Evolutionary conservation across 2,888 invertebrate species (phyloP).

Genomic region (Yponomeuta evonymella): DNA sequence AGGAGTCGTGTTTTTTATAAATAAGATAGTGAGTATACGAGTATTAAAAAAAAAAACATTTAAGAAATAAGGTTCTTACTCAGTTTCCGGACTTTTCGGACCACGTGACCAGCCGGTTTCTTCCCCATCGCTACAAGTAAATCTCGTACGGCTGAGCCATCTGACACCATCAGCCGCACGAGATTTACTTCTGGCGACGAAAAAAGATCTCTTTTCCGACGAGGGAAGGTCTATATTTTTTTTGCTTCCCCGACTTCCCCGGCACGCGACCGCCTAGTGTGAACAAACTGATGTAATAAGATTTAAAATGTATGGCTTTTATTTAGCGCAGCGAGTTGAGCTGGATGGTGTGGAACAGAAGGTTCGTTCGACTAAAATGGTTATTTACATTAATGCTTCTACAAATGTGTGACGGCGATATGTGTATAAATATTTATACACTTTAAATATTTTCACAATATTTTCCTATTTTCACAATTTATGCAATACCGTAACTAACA

Average conservation of each 20-base stretch:
- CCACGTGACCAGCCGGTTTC: background rate
- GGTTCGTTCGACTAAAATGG: background rate
- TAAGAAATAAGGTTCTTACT: background rate
- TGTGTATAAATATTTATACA: too few species aligned
- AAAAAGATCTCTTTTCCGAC: constrained; percentile 23
- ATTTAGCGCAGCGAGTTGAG: background rate
- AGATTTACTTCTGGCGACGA: constrained; percentile 64
- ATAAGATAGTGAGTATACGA: background rate
- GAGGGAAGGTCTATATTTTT: background rate
- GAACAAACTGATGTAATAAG: constrained; percentile 1
- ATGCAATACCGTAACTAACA: too few species aligned
- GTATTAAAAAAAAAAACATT: background rate
- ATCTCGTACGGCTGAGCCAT: constrained; percentile 52
- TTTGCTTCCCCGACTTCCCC: background rate
- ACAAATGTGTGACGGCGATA: too few species aligned
- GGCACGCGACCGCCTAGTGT: background rate
- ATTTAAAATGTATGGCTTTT: background rate
- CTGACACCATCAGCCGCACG: constrained; percentile 55
- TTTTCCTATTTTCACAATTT: too few species aligned
- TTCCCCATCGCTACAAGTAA: constrained; percentile 48
- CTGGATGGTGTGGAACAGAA: background rate
- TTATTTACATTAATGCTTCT: too few species aligned
- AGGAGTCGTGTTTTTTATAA: too few species aligned
- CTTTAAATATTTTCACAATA: too few species aligned
- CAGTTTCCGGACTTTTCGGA: background rate